Conservation (phyloP, 2,888 invertebrate species). For the Latheticus oryzae region DNA sequence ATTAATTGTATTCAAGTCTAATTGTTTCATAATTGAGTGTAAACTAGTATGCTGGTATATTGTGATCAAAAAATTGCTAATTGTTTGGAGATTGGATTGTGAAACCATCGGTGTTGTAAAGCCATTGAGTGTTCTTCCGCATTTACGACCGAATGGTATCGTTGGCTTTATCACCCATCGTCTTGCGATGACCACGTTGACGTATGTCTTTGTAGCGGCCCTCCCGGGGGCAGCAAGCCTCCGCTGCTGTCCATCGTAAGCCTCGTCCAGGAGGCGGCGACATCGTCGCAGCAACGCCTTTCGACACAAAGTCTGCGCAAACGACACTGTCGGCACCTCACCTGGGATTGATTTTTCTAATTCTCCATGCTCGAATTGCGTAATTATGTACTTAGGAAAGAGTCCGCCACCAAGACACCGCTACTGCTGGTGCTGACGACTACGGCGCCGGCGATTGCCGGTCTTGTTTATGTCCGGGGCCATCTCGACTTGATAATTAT, state of each 20-base stretch:
- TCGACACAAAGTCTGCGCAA: constrained; percentile 37
- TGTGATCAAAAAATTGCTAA: constrained; percentile 14
- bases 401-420: constrained; percentile 23
- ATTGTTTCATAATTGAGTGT: constrained; percentile 36
- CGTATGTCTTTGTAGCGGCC: constrained; percentile 16
- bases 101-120: too few species aligned
- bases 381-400: constrained; percentile 45
- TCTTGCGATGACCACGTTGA: constrained; percentile 31
- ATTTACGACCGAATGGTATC: too few species aligned
- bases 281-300: constrained; percentile 35
- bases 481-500: constrained; percentile 36
- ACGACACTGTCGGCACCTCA: constrained; percentile 45
- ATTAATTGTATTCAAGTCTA: constrained; percentile 37
- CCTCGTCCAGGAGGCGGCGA: constrained; percentile 42
- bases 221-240: constrained; percentile 42
- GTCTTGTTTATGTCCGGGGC: constrained; percentile 31
- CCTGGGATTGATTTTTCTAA: constrained; percentile 50
- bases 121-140: too few species aligned
- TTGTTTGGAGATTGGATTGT: neutral
- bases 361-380: constrained; percentile 47
- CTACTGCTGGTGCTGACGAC: constrained; percentile 19
- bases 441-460: neutral
- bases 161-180: too few species aligned
- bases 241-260: constrained; percentile 38
- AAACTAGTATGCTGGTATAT: constrained; percentile 32